Percentiles rank a stretch among this genome's conserved stretches.
Conservation (phyloP, 2,797 vertebrate species). For the Nothura maculosa region DNA sequence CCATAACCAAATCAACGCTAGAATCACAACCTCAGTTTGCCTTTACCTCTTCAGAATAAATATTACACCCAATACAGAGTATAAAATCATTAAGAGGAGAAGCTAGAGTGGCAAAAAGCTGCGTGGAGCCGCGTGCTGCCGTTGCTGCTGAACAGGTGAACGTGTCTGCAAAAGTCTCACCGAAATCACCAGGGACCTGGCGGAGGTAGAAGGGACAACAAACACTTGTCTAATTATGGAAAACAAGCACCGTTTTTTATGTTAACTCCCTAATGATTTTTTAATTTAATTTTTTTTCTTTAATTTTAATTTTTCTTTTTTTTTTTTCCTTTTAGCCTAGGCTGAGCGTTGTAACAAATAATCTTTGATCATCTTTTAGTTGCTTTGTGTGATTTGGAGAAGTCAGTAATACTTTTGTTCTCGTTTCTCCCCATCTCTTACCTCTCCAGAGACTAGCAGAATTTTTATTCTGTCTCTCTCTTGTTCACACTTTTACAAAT, state of each 20-base stretch:
- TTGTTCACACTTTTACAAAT: slow-evolving; percentile 54
- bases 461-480: slow-evolving; percentile 17
- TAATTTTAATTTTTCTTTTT: slow-evolving; percentile 2
- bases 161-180: background rate
- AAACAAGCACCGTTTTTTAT: slow-evolving; percentile 46
- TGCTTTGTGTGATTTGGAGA: background rate
- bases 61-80: background rate
- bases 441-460: background rate
- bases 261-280: slow-evolving; percentile 48
- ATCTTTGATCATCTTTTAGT: background rate
- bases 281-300: background rate
- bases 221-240: slow-evolving; percentile 52
- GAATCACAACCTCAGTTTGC: background rate
- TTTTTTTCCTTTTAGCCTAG: background rate
- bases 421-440: background rate
- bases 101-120: background rate
- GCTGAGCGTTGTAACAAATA: background rate
- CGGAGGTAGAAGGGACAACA: background rate
- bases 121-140: background rate
- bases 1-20: accelerated
- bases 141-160: slow-evolving; percentile 47
- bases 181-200: background rate
- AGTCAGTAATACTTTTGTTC: accelerated
- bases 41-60: background rate
- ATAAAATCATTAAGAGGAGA: background rate